Evolutionary conservation across 2,113 vertebrate species (phyloP).

Genomic region (Notiomystis cincta): DNA sequence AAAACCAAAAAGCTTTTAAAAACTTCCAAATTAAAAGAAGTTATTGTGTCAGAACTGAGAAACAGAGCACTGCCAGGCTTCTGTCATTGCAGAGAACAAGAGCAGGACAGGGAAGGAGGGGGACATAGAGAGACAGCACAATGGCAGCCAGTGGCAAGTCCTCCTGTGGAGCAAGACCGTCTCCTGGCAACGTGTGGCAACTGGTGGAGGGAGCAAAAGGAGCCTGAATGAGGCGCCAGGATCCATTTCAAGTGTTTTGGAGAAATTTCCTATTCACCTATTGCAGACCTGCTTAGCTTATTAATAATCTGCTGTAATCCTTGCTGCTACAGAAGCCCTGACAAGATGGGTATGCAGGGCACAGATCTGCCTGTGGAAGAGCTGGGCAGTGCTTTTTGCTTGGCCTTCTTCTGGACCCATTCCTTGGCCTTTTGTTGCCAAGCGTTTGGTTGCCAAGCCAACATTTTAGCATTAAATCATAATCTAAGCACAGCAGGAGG

Average conservation of each 20-base stretch:
- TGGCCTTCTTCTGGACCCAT: background rate
- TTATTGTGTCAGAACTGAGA: background rate
- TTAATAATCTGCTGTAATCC: constrained; percentile 5
- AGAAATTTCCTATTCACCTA: background rate
- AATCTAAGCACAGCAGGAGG: constrained; percentile 6
- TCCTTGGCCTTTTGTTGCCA: background rate
- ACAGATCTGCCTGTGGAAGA: background rate
- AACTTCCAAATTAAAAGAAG: background rate
- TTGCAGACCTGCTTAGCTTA: constrained; percentile 45
- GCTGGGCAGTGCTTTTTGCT: background rate
- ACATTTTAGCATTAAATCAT: constrained; percentile 53
- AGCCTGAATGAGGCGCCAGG: background rate
- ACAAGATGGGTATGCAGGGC: background rate
- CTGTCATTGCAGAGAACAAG: background rate
- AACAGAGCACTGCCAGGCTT: constrained; percentile 4
- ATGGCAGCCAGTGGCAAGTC: background rate
- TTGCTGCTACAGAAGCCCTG: background rate
- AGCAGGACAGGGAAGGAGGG: background rate
- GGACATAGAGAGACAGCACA: background rate
- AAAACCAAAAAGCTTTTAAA: background rate
- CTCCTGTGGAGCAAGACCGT: background rate
- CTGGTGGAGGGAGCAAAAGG: background rate
- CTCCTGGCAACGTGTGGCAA: constrained; percentile 46
- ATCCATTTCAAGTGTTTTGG: background rate
- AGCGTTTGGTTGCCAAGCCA: constrained; percentile 32